phyloP scores from a whole-genome alignment of 2,888 invertebrate genomes.

The Allacma fusca region DNA sequence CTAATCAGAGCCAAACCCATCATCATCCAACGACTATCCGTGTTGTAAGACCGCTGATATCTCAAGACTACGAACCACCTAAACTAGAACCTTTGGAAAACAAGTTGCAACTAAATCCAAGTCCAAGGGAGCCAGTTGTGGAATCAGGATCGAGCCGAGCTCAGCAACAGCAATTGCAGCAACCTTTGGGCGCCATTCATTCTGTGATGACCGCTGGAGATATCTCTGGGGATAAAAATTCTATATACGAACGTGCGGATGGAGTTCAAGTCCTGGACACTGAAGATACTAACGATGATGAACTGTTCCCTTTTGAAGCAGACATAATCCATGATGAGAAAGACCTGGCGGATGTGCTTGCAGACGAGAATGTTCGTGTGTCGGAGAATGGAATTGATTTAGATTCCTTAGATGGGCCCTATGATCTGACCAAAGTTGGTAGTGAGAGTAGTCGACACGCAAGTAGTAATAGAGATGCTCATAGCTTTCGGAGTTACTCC shows the following conservation, averaged over 20 bases:
- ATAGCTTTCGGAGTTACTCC: constrained; percentile 9
- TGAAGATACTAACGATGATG: constrained; percentile 56
- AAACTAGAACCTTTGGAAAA: constrained; percentile 20
- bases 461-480: background rate
- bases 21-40: constrained; percentile 54
- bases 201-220: background rate
- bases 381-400: constrained; percentile 49
- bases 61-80: constrained; percentile 7
- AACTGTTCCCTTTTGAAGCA: constrained; percentile 57
- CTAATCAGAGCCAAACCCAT: constrained; percentile 47
- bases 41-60: constrained; percentile 51
- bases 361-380: constrained; percentile 43
- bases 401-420: constrained; percentile 41
- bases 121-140: background rate
- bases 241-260: constrained; percentile 53
- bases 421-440: constrained; percentile 38
- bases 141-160: background rate
- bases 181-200: background rate
- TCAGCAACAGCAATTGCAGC: background rate
- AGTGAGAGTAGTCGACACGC: background rate
- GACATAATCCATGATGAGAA: constrained; percentile 61
- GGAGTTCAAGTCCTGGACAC: constrained; percentile 58
- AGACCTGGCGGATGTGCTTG: constrained; percentile 59
- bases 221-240: constrained; percentile 30
- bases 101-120: background rate